A percentile compares a stretch with the other conserved stretches of the same genome.
phyloP scores from a whole-genome alignment of 2,888 invertebrate genomes.

The Cerceris ruficornis region DNA sequence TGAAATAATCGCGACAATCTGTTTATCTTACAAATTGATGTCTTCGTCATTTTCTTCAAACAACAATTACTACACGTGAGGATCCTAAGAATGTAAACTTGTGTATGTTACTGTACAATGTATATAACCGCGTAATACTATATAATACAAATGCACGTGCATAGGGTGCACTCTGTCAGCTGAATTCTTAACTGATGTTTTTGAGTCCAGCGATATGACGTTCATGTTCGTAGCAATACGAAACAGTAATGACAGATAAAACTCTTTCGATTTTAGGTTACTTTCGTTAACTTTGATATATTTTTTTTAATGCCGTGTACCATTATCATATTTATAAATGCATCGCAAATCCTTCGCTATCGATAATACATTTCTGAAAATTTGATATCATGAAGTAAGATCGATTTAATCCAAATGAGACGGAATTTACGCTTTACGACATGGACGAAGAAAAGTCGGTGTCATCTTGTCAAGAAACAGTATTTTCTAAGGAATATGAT shows the following conservation, averaged over 20 bases:
- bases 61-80: slow-evolving; percentile 4
- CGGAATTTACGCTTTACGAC: slow-evolving; percentile 23
- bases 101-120: not conserved
- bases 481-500: slow-evolving; percentile 1
- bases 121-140: not conserved
- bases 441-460: slow-evolving; percentile 49
- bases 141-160: not conserved
- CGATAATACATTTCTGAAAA: slow-evolving; percentile 4
- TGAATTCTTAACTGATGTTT: slow-evolving; percentile 8
- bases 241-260: slow-evolving; percentile 36
- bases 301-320: slow-evolving; percentile 20
- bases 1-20: slow-evolving; percentile 88
- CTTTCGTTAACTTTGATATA: slow-evolving; percentile 15
- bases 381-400: slow-evolving; percentile 25
- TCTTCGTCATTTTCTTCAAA: slow-evolving; percentile 29
- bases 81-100: not conserved
- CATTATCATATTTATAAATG: not conserved
- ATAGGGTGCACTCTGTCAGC: not conserved
- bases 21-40: slow-evolving; percentile 19
- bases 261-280: slow-evolving; percentile 41
- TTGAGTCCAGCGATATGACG: not conserved
- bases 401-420: slow-evolving; percentile 9
- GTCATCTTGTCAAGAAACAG: not conserved
- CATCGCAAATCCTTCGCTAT: not conserved
- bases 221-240: slow-evolving; percentile 11